Evolutionary conservation across 2,113 vertebrate species (phyloP).

Genomic region (Heloderma charlesbogerti): DNA sequence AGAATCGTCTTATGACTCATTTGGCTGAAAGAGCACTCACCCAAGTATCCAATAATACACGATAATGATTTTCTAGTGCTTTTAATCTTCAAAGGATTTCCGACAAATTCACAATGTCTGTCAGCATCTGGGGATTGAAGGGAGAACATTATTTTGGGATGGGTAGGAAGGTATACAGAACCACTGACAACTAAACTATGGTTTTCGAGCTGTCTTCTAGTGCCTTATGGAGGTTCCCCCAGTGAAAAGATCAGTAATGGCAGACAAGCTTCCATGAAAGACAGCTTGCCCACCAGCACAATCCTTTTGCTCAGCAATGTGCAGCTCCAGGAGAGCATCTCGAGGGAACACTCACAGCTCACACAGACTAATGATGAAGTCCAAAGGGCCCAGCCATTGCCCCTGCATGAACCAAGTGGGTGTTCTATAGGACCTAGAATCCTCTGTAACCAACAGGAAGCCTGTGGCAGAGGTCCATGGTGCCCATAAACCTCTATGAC

Average conservation of each 20-base stretch:
- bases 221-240: not conserved
- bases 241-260: not conserved
- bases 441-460: not conserved
- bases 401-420: not conserved
- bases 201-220: not conserved
- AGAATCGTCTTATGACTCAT: not conserved
- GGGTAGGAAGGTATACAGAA: constrained; percentile 51
- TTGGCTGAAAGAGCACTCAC: constrained; percentile 76
- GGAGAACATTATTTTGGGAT: constrained; percentile 28
- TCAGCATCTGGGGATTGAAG: constrained; percentile 89
- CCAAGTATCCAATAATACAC: constrained; percentile 94
- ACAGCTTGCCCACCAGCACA: not conserved
- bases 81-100: constrained; percentile 90
- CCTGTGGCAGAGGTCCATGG: not conserved
- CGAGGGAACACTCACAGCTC: not conserved
- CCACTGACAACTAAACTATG: constrained; percentile 41
- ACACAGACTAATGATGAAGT: not conserved
- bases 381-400: not conserved
- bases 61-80: constrained; percentile 91
- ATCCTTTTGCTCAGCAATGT: not conserved
- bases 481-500: not conserved
- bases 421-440: not conserved
- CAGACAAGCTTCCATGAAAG: not conserved
- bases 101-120: constrained; percentile 89
- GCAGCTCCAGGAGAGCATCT: not conserved